A percentile compares a stretch with the other conserved stretches of the same genome.
Evolutionary conservation across 2,797 vertebrate genomes (phyloP).

Genomic region (Rhinogobio ventralis): DNA sequence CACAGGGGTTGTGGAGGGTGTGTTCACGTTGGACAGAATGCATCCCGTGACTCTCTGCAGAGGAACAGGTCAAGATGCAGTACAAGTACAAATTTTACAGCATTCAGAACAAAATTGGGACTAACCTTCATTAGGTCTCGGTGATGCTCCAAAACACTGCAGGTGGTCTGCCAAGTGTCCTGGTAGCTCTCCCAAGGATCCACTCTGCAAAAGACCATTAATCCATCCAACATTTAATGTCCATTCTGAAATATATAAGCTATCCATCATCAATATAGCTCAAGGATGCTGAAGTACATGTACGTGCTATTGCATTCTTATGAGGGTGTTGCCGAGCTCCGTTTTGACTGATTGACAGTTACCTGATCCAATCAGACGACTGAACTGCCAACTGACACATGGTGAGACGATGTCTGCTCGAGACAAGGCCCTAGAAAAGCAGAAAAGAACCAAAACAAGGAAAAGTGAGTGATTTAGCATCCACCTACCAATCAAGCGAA

Average conservation of each 20-base stretch:
- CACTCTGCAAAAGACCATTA: conserved; percentile 77
- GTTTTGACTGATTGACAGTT: conserved; percentile 58
- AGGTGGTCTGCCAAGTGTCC: conserved; percentile 98
- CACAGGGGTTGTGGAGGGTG: conserved; percentile 93
- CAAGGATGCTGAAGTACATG: not conserved
- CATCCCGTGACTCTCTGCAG: conserved; percentile 95
- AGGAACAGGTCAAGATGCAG: not conserved
- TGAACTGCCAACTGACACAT: conserved; percentile 98
- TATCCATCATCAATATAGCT: not conserved
- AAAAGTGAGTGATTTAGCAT: not conserved
- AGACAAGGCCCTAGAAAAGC: conserved; percentile 88
- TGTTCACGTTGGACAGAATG: conserved; percentile 97
- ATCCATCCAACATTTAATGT: conserved; percentile 23
- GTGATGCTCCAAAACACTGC: conserved; percentile 96
- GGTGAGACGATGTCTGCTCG: conserved; percentile 93
- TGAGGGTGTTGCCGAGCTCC: not conserved
- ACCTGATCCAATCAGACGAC: conserved; percentile 99
- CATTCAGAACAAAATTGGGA: not conserved
- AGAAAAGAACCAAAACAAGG: conserved; percentile 32
- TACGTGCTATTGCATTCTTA: not conserved
- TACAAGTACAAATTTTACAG: too few species aligned
- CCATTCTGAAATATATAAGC: not conserved
- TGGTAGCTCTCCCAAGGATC: conserved; percentile 99
- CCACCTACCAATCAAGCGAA: not conserved
- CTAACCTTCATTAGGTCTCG: conserved; percentile 96